A percentile compares a stretch with the other conserved stretches of the same genome.
These are phyloP conservation scores for Coelogynopora nodosa DNA, from an alignment of 2,888 invertebrate genomes.

Conservation along the genomic window DNA sequence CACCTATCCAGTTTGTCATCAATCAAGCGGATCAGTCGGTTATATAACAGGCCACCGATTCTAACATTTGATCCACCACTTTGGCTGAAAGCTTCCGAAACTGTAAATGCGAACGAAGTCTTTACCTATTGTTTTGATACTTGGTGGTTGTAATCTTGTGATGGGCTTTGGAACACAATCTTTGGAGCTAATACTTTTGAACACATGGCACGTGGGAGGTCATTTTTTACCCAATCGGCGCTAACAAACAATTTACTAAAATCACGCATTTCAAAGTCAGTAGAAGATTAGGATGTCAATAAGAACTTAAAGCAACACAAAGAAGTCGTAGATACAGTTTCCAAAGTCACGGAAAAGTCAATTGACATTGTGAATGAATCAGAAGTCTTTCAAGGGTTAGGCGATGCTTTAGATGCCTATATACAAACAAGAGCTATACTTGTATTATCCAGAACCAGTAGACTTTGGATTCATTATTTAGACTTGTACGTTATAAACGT, in stretches of 20 bases:
- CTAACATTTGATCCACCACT: not conserved
- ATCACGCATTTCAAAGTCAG: not conserved
- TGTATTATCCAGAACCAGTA: not conserved
- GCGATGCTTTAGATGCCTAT: not conserved
- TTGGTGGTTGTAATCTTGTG: not conserved
- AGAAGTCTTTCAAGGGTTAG: not conserved
- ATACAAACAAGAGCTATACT: not conserved
- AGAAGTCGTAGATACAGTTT: not conserved
- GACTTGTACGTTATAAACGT: not conserved
- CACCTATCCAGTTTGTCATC: not conserved
- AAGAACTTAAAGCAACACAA: not conserved
- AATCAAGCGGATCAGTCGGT: not conserved
- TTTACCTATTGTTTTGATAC: not conserved
- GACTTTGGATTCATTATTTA: not conserved
- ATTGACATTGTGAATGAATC: not conserved
- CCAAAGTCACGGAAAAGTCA: not conserved
- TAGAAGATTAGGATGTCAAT: not conserved
- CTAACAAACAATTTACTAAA: not conserved
- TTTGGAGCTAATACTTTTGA: not conserved
- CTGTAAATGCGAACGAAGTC: too few species aligned
- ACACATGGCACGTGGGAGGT: not conserved
- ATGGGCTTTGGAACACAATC: not conserved
- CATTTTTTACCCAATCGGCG: not conserved
- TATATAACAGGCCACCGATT: not conserved
- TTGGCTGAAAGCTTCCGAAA: too few species aligned